Conservation (phyloP, 2,888 invertebrate species). For the Sinopyrophorus schimmeli region DNA sequence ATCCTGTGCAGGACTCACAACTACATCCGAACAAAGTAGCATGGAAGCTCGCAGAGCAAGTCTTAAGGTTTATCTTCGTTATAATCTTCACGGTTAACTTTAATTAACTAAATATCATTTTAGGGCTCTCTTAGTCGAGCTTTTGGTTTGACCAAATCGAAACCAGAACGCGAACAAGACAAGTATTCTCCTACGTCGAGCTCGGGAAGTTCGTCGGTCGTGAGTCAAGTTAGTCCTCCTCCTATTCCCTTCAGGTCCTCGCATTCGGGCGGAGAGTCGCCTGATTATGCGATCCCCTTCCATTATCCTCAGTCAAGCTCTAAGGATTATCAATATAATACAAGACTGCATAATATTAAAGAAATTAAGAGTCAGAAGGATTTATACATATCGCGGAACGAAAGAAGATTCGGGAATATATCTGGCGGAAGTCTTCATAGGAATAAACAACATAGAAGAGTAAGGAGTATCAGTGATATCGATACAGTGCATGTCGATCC, state of each 20-base stretch:
- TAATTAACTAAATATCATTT: conserved; percentile 21
- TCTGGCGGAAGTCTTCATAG: conserved; percentile 55
- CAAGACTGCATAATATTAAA: conserved; percentile 28
- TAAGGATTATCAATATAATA: conserved; percentile 13
- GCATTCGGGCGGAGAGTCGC: conserved; percentile 51
- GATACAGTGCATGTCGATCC: conserved; percentile 61
- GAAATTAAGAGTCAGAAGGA: conserved; percentile 19
- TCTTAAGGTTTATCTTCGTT: conserved; percentile 61
- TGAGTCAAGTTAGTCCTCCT: conserved; percentile 58
- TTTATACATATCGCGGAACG: conserved; percentile 25
- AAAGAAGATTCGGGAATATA: conserved; percentile 45
- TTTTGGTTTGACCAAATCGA: conserved; percentile 64
- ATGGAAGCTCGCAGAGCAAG: conserved; percentile 61
- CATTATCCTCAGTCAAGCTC: conserved; percentile 34
- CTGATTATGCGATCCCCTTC: conserved; percentile 48
- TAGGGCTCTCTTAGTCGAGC: conserved; percentile 77
- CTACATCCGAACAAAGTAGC: conserved; percentile 49
- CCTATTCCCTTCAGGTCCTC: conserved; percentile 57
- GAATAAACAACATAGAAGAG: conserved; percentile 64
- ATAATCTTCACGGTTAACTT: background rate
- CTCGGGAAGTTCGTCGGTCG: conserved; percentile 64
- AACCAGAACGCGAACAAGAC: conserved; percentile 49
- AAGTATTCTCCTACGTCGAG: conserved; percentile 70
- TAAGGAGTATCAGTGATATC: conserved; percentile 76
- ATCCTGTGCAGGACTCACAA: conserved; percentile 64